A percentile compares a stretch with the other conserved stretches of the same genome.
Conservation (phyloP, 1,140 invertebrate genomes). For the Drosophila jambulina region DNA sequence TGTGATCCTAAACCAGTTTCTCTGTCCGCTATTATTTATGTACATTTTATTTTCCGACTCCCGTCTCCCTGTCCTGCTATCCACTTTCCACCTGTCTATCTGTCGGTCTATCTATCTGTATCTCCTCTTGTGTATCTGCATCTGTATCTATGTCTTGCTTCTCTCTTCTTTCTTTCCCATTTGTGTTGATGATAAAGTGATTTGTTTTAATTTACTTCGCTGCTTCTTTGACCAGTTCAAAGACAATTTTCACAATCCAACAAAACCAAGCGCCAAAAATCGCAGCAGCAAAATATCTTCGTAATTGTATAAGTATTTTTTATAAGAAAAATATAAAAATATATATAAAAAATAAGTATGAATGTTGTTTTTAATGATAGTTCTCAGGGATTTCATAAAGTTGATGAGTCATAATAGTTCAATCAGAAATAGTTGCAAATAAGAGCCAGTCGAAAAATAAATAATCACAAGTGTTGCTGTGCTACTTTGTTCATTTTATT, state of each 20-base stretch:
- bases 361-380: slow-evolving; percentile 1
- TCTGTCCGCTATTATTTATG: slow-evolving; percentile 49
- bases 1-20: slow-evolving; percentile 35
- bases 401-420: background rate
- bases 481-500: slow-evolving; percentile 33
- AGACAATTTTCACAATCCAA: slow-evolving; percentile 54
- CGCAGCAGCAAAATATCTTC: slow-evolving; percentile 82
- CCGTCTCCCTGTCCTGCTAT: slow-evolving; percentile 11
- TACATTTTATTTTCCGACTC: slow-evolving; percentile 26
- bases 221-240: slow-evolving; percentile 71
- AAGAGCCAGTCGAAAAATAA: background rate
- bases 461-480: slow-evolving; percentile 3
- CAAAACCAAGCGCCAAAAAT: slow-evolving; percentile 73
- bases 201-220: slow-evolving; percentile 74
- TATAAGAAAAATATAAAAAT: slow-evolving; percentile 84
- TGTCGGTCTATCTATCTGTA: background rate
- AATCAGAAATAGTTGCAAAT: background rate
- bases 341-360: slow-evolving; percentile 47
- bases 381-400: background rate
- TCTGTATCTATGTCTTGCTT: slow-evolving; percentile 12
- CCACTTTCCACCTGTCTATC: slow-evolving; percentile 7
- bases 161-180: slow-evolving; percentile 5
- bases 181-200: slow-evolving; percentile 74
- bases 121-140: background rate
- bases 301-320: slow-evolving; percentile 85